Conservation (phyloP, 1,140 invertebrate genomes). For the Cydia fagiglandana region DNA sequence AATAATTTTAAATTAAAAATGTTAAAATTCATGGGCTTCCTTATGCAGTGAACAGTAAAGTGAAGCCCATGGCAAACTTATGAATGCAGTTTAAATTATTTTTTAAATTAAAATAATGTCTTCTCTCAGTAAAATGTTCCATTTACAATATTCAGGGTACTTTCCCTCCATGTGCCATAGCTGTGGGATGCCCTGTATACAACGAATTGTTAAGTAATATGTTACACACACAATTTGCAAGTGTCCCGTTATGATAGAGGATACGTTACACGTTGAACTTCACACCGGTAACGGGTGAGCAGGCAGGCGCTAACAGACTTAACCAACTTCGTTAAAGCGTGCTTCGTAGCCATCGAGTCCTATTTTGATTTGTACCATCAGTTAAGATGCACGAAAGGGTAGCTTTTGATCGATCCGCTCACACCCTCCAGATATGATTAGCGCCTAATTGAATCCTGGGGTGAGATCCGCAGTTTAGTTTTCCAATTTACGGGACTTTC, state of each 20-base stretch:
- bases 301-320: slow-evolving; percentile 27
- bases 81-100: no score
- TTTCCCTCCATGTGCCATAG: no score
- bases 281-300: slow-evolving; percentile 12
- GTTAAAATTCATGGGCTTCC: no score
- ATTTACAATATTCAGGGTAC: no score
- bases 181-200: no score
- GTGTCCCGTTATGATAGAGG: slow-evolving; percentile 22
- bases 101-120: no score
- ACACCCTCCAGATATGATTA: slow-evolving; percentile 78
- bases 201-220: no score
- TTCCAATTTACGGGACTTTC: slow-evolving; percentile 77
- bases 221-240: slow-evolving; percentile 12
- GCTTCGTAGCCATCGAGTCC: slow-evolving; percentile 20
- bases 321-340: slow-evolving; percentile 28
- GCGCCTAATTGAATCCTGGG: slow-evolving; percentile 75
- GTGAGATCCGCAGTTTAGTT: slow-evolving; percentile 77
- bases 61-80: no score
- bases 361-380: slow-evolving; percentile 33
- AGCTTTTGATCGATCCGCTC: slow-evolving; percentile 65
- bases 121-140: no score
- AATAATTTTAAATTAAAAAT: no score
- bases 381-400: slow-evolving; percentile 48
- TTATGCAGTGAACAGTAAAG: no score
- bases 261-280: slow-evolving; percentile 26